These are phyloP conservation scores for Petrocephalus microphthalmus DNA, from an alignment of 2,113 vertebrate genomes.

Conservation along the genomic window DNA sequence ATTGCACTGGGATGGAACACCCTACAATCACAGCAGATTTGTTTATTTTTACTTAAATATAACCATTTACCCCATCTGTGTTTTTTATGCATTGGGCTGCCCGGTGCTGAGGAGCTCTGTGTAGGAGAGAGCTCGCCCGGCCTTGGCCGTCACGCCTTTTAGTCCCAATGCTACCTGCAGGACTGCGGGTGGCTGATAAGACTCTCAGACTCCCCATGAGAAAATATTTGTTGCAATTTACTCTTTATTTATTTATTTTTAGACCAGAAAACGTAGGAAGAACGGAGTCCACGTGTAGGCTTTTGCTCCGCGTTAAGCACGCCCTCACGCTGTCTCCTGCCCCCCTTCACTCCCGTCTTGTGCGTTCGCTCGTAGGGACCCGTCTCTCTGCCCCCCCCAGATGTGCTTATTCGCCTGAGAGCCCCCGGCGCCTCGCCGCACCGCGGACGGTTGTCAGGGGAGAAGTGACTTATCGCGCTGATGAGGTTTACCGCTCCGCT, in stretches of 20 bases:
- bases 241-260: not conserved
- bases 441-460: not conserved
- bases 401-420: not conserved
- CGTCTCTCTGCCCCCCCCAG: not conserved
- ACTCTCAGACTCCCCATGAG: not conserved
- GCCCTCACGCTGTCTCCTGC: too few relatives aligned
- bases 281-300: not conserved
- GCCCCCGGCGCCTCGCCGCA: not conserved
- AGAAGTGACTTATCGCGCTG: conserved; percentile 1
- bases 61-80: not conserved
- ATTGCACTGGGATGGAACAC: not conserved
- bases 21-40: not conserved
- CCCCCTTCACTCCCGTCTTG: not conserved
- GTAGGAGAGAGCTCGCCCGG: not conserved
- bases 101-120: not conserved
- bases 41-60: not conserved
- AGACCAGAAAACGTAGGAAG: not conserved
- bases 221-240: not conserved
- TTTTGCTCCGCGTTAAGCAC: not conserved
- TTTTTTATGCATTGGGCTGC: not conserved
- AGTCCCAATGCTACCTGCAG: not conserved
- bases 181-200: not conserved
- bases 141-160: not conserved
- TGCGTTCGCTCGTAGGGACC: too few relatives aligned
- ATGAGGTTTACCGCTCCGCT: not conserved